Base-by-base conservation (phyloP, 2,797 vertebrate species). In the Streptopelia turtur region DNA sequence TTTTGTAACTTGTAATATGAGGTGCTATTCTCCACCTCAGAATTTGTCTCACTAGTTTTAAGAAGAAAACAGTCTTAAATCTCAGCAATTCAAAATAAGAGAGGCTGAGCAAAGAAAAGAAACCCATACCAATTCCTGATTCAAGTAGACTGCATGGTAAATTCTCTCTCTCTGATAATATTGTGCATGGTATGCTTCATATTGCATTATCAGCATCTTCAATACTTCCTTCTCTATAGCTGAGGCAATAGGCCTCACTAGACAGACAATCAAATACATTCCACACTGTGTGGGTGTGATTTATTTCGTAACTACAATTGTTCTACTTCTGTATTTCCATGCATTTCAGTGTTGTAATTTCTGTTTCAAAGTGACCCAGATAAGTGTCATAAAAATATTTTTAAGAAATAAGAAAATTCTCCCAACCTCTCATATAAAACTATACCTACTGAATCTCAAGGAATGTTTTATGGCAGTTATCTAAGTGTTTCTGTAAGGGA, bases 261-360 rank as follows among this genome's bases (percentile, higher is more conserved):
- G 59, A 39, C 3, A 90, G 43, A 90, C 65, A 84, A 74, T 25
- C 11, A 94, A 93, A 90, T 50, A 17, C 30, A 82, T 81, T 93
- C 35, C 21, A 50, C 35, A 74, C 18, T 1, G 1, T 10, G 9
- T n/a, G 27, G 14, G 24, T 78, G 43, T 28, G 17, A 56, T 77
- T 93, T 77, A 74, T 89, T 89, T 56, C 49, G 39, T 82, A 90
- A 75, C 35, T 82, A 79, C 37, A 77, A 11, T 47, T 87, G 64
- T 59, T 89, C 55, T 61, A 74, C 47, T 77, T 82, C 85, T 81
- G 74, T 82, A 93, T 91, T 94, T 84, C 35, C 37, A 70, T 43
- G 28, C 28, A 74, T 69, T 95, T 91, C 65, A 76, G 69, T 66
- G 35, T 66, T 83, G 35, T 69, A 90, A 94, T 88, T 96, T 95